phyloP scores from a whole-genome alignment of 2,888 invertebrate species.

The Rapana venosa region DNA sequence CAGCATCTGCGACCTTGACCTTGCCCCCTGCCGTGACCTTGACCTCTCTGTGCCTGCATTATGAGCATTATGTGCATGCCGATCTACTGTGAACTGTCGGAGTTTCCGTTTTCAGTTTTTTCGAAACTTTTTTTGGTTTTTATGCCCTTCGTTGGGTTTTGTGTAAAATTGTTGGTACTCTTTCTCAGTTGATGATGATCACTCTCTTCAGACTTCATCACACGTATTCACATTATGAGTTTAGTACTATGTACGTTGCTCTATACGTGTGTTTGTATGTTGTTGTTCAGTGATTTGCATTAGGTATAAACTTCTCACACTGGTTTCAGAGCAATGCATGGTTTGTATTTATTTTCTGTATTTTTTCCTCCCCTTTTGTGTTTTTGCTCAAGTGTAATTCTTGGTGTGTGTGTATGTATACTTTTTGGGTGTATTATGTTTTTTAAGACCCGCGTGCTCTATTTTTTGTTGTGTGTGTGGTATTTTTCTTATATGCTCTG shows the following conservation, averaged over 20 bases:
- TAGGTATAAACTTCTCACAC: neutral
- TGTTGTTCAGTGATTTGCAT: neutral
- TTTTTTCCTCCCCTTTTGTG: neutral
- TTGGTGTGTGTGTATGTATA: neutral
- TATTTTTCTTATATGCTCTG: neutral
- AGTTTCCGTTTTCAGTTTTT: neutral
- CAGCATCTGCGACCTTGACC: neutral
- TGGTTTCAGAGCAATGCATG: neutral
- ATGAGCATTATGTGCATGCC: slow-evolving; percentile 2
- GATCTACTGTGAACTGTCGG: too few species aligned
- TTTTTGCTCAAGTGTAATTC: neutral
- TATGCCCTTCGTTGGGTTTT: neutral
- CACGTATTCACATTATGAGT: neutral
- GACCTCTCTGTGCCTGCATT: neutral
- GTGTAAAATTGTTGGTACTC: neutral
- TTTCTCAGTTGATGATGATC: neutral
- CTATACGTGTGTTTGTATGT: neutral
- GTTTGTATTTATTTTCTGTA: neutral
- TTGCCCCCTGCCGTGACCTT: neutral
- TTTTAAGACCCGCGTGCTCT: too few species aligned
- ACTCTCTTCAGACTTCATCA: neutral
- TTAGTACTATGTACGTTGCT: neutral
- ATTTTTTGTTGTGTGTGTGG: neutral
- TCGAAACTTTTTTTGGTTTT: neutral
- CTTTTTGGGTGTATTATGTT: neutral